Evolutionary conservation across 2,797 vertebrate genomes (phyloP).

Genomic region (Sebastes steindachneri): DNA sequence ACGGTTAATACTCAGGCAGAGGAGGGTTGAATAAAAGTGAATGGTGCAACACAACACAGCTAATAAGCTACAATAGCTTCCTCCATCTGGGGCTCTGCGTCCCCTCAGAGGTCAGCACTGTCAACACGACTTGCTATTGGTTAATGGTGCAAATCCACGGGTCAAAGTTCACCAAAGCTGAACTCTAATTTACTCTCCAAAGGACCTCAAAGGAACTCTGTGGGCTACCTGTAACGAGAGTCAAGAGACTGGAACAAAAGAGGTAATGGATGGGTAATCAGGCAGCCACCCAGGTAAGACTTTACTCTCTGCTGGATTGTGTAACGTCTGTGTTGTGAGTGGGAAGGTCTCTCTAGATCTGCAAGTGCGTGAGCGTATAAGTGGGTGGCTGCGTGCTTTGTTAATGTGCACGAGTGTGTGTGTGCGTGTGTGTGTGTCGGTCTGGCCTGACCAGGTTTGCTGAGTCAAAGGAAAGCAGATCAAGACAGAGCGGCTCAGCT

Average conservation of each 20-base stretch:
- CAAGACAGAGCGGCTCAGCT: conserved; percentile 65
- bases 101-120: not conserved
- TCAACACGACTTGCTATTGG: not conserved
- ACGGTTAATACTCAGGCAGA: not conserved
- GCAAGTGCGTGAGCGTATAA: conserved; percentile 1
- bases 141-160: fast-evolving
- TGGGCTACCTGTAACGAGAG: not conserved
- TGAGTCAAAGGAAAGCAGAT: conserved; percentile 78
- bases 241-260: conserved; percentile 7
- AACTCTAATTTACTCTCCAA: not conserved
- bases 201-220: conserved; percentile 7
- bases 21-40: not conserved
- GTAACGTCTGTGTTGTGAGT: conserved; percentile 50
- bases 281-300: conserved; percentile 31
- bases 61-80: not conserved
- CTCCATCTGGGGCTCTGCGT: not conserved
- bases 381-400: conserved; percentile 25
- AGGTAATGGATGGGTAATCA: conserved; percentile 39
- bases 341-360: conserved; percentile 42
- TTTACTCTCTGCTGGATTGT: conserved; percentile 48
- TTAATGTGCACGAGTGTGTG: not conserved
- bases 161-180: not conserved
- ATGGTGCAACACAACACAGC: not conserved
- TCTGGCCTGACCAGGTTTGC: conserved; percentile 59
- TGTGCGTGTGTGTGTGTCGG: conserved; percentile 22